phyloP scores from a whole-genome alignment of 2,888 invertebrate genomes.

The Netelia melanura region DNA sequence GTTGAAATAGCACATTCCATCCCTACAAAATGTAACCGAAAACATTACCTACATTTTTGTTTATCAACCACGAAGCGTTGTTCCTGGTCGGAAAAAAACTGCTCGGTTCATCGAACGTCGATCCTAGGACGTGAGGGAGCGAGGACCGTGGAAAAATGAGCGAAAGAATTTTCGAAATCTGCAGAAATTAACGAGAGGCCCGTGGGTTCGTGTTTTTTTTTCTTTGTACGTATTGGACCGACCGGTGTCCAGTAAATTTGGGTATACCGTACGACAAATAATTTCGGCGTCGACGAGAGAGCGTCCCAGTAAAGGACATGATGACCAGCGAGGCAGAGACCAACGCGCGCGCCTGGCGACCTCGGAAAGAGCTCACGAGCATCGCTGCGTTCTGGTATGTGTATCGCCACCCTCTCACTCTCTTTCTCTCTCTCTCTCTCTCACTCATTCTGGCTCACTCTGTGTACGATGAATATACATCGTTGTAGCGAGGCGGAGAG shows the following conservation, averaged over 20 bases:
- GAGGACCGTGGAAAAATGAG: too few species aligned
- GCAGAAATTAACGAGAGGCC: too few species aligned
- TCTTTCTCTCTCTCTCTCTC: too few species aligned
- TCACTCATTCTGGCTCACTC: background rate
- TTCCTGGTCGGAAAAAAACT: too few species aligned
- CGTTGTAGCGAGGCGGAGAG: conserved; percentile 53
- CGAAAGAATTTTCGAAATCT: too few species aligned
- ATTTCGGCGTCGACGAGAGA: conserved; percentile 63
- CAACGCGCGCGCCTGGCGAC: conserved; percentile 44
- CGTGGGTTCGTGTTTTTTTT: too few species aligned
- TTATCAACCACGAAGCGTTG: too few species aligned
- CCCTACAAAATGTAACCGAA: too few species aligned
- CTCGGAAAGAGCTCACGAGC: conserved; percentile 54
- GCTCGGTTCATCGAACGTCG: too few species aligned
- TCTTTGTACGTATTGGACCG: background rate
- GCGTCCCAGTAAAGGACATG: conserved; percentile 14
- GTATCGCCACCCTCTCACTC: background rate
- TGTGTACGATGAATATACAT: conserved; percentile 51
- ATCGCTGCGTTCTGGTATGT: conserved; percentile 49
- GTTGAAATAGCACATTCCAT: too few species aligned
- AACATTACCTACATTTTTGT: too few species aligned
- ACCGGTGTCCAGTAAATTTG: conserved; percentile 44
- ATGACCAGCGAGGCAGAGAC: conserved; percentile 15
- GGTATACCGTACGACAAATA: conserved; percentile 59
- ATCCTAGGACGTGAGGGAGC: too few species aligned